Evolutionary conservation across 2,797 vertebrate species (phyloP), one percentile per base, ranked within the genome.

Genomic region (Alca torda): DNA sequence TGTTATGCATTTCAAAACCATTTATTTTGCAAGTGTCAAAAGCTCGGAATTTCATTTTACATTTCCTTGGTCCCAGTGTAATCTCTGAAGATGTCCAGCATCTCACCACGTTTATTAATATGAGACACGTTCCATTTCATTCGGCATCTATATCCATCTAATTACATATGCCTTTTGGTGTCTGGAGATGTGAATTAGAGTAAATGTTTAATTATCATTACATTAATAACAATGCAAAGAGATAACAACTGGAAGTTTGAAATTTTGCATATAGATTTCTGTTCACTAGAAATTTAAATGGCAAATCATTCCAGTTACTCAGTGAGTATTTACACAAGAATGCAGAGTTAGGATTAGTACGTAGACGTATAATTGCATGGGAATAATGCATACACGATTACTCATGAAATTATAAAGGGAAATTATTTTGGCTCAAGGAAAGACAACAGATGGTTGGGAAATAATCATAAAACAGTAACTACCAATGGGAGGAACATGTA

Each of bases 381-480:
- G 89, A 79, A 84, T 64, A 82, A 39, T 31, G 50, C 74, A 63
- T 70, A 70, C 3, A 18, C 9, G 28, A 92, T 80, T 51, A 87
- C 81, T 93, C 69, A 85, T 4, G 1, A 56, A 35, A 65, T 95
- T 84, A 83, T 33, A 93, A 92, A 96, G 78, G 79, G 72, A 96
- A 89, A 93, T 94, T 35, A 79, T 93, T 92, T 83, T 97, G 95
- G 84, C 94, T 87, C 35, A 61, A 86, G 84, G 46, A 84, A 74
- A 86, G 64, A 48, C 50, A 96, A 68, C 93, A 97, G 94, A 95
- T 95, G 85, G 89, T 57, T 88, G 53, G 67, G 72, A 94, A 94
- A 93, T 63, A 84, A 87, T 76, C 87, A 84, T 76, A 69, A 91
- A 96, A 80, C 48, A 89, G 56, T 53, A 95, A 73, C 85, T 82